Evolutionary conservation across 1,140 invertebrate species (phyloP).

Genomic region (Drosophila nigrodunni): DNA sequence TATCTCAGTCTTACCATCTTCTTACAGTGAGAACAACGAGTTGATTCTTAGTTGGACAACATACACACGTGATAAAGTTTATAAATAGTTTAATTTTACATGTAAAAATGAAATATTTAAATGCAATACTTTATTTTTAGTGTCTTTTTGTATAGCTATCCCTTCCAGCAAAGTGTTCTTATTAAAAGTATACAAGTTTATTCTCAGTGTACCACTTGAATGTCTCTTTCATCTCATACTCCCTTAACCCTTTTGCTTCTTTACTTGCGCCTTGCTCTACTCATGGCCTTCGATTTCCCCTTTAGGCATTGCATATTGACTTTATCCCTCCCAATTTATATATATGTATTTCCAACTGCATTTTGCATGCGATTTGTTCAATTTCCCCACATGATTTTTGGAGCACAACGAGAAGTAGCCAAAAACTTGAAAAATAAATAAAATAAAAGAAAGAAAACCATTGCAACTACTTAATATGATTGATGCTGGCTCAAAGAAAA

Average conservation of each 20-base stretch:
- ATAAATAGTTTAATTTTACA: too few relatives aligned
- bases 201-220: too few relatives aligned
- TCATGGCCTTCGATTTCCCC: slow-evolving; percentile 71
- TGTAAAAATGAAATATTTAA: too few relatives aligned
- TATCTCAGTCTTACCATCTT: not conserved
- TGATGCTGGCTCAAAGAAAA: slow-evolving; percentile 19
- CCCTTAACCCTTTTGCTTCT: not conserved
- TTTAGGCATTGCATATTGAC: slow-evolving; percentile 34
- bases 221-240: not conserved
- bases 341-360: slow-evolving; percentile 15
- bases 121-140: too few relatives aligned
- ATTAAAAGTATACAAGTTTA: too few relatives aligned
- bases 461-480: slow-evolving; percentile 42
- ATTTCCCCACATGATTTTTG: slow-evolving; percentile 17
- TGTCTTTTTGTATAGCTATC: too few relatives aligned
- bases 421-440: slow-evolving; percentile 2
- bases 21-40: too few relatives aligned
- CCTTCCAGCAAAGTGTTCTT: too few relatives aligned
- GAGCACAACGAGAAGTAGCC: slow-evolving; percentile 31
- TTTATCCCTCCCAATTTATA: slow-evolving; percentile 1
- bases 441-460: not conserved
- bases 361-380: slow-evolving; percentile 19
- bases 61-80: too few relatives aligned
- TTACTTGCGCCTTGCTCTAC: not conserved
- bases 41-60: too few relatives aligned